Percentiles rank a stretch among this genome's conserved stretches.
phyloP scores from a whole-genome alignment of 2,888 invertebrate species.

The Blastobasis lacticolella region DNA sequence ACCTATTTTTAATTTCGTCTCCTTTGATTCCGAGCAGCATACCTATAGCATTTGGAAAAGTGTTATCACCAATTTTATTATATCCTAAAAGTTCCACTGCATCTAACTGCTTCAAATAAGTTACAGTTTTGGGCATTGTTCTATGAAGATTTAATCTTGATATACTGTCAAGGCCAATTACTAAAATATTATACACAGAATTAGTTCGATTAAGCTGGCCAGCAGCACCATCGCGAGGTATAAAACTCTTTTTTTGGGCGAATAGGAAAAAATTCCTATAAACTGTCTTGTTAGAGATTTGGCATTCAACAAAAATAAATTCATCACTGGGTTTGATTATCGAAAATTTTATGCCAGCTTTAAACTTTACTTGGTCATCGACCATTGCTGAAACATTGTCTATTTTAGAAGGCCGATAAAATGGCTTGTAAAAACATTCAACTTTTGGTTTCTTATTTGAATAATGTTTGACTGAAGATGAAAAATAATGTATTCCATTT shows the following conservation, averaged over 20 bases:
- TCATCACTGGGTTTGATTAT: not conserved
- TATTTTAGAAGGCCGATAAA: not conserved
- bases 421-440: not conserved
- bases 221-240: not conserved
- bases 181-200: conserved; percentile 76
- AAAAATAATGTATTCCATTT: not conserved
- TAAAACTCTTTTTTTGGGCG: not conserved
- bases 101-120: conserved; percentile 70
- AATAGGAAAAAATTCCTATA: not conserved
- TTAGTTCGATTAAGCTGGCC: not conserved
- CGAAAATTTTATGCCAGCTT: not conserved
- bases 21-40: conserved; percentile 79
- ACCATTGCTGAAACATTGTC: not conserved
- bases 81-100: conserved; percentile 88
- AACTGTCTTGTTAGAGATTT: not conserved
- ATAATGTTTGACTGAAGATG: not conserved
- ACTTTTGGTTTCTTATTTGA: not conserved
- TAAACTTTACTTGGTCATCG: not conserved
- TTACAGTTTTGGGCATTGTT: conserved; percentile 82
- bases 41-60: conserved; percentile 90
- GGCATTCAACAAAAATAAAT: not conserved
- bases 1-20: conserved; percentile 71
- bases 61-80: conserved; percentile 94
- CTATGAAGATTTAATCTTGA: conserved; percentile 88
- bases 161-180: conserved; percentile 87